phyloP scores from a whole-genome alignment of 2,888 invertebrate genomes.

The Hirtodrosophila histrioides region DNA sequence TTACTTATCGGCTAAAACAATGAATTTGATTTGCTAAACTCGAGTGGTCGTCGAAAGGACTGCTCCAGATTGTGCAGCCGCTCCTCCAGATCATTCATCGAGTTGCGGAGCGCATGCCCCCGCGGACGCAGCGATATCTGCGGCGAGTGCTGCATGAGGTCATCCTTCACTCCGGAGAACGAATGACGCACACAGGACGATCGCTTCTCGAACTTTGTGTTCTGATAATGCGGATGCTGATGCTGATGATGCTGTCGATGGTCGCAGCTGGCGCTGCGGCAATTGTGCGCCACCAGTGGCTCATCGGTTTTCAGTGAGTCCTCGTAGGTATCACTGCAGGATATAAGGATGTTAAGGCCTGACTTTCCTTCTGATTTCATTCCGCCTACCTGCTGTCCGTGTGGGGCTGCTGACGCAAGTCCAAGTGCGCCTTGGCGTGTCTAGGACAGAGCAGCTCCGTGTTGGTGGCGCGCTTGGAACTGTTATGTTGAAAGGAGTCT shows the following conservation, averaged over 20 bases:
- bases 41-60: conserved; percentile 82
- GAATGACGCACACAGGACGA: conserved; percentile 83
- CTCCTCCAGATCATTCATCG: conserved; percentile 84
- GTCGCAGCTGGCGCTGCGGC: conserved; percentile 70
- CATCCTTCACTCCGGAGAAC: conserved; percentile 84
- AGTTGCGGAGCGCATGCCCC: conserved; percentile 82
- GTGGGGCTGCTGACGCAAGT: conserved; percentile 64
- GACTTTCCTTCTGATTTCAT: no score
- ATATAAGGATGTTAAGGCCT: no score
- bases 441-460: conserved; percentile 77
- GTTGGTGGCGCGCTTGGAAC: conserved; percentile 55
- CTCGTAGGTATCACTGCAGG: conserved; percentile 89
- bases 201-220: conserved; percentile 81
- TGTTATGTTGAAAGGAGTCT: conserved; percentile 76
- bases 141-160: conserved; percentile 83
- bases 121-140: conserved; percentile 82
- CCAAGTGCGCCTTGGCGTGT: conserved; percentile 78
- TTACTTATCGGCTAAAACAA: conserved; percentile 63
- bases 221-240: conserved; percentile 79
- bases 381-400: conserved; percentile 81
- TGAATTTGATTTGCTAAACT: conserved; percentile 81
- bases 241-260: conserved; percentile 72
- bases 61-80: conserved; percentile 83
- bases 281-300: conserved; percentile 71
- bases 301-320: conserved; percentile 88